Conservation (phyloP, 2,797 vertebrate genomes). For the Mareca penelope region DNA sequence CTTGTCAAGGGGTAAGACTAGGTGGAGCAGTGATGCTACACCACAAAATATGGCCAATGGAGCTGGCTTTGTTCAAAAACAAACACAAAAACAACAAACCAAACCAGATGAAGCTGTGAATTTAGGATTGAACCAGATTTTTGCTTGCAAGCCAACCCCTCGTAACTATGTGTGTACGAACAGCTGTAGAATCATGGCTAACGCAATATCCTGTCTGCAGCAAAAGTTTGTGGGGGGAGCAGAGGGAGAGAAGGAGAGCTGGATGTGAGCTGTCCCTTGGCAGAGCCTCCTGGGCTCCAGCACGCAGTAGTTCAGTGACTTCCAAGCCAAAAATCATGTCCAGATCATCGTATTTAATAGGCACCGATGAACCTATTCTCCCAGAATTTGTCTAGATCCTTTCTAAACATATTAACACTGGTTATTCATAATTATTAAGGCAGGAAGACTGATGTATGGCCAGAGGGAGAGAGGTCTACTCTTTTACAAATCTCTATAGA, state of each 20-base stretch:
- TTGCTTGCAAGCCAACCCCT: not conserved
- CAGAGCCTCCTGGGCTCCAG: not conserved
- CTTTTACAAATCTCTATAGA: not conserved
- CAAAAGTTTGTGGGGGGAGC: not conserved
- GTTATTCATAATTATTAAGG: not conserved
- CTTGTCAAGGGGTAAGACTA: not conserved
- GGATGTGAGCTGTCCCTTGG: not conserved
- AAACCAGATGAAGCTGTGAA: not conserved
- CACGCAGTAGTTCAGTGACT: not conserved
- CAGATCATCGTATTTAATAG: not conserved
- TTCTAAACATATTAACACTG: not conserved
- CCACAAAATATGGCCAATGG: not conserved
- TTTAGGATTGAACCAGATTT: not conserved
- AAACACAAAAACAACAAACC: not conserved
- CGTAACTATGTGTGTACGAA: not conserved
- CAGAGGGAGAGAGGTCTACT: not conserved
- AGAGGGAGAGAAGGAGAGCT: not conserved
- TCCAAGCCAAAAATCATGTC: conserved; percentile 2
- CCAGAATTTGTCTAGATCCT: not conserved
- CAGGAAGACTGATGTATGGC: not conserved
- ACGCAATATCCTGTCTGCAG: not conserved
- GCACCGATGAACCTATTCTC: not conserved
- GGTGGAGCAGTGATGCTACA: not conserved
- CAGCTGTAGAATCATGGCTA: not conserved
- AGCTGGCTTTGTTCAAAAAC: not conserved